phyloP scores from a whole-genome alignment of 2,113 vertebrate genomes.

The Pyxicephalus adspersus region DNA sequence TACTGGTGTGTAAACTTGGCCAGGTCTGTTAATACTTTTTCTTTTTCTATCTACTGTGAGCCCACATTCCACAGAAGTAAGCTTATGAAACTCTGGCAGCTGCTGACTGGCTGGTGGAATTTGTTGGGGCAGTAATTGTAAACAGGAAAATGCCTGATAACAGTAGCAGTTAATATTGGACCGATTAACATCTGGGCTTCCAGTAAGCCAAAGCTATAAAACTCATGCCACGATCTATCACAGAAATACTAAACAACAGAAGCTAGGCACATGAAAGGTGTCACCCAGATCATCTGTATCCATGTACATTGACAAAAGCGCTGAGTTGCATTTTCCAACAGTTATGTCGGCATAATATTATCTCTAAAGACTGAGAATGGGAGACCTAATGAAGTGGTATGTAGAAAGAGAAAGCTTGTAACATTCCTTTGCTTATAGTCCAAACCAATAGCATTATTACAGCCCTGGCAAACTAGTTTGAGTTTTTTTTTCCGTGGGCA shows the following conservation, averaged over 20 bases:
- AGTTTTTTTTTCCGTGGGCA: neutral
- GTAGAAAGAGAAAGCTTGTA: neutral
- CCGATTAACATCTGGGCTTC: neutral
- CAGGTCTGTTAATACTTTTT: neutral
- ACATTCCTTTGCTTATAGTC: neutral
- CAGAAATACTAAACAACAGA: neutral
- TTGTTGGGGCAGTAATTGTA: neutral
- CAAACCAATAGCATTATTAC: neutral
- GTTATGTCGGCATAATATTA: neutral
- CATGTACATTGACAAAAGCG: neutral
- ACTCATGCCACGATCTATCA: neutral
- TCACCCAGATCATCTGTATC: too few relatives aligned
- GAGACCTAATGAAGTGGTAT: neutral
- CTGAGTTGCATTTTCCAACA: neutral
- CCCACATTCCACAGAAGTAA: conserved; percentile 2
- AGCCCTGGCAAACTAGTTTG: neutral
- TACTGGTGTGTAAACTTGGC: neutral
- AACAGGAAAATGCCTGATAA: conserved; percentile 36
- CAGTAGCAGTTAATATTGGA: conserved; percentile 18
- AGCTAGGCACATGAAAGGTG: neutral
- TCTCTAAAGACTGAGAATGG: neutral
- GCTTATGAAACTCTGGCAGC: conserved; percentile 23
- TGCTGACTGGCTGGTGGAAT: neutral
- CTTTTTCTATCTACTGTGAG: conserved; percentile 7
- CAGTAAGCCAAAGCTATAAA: neutral